Conservation (phyloP, 2,797 vertebrate species). For the Danio tinwini region DNA sequence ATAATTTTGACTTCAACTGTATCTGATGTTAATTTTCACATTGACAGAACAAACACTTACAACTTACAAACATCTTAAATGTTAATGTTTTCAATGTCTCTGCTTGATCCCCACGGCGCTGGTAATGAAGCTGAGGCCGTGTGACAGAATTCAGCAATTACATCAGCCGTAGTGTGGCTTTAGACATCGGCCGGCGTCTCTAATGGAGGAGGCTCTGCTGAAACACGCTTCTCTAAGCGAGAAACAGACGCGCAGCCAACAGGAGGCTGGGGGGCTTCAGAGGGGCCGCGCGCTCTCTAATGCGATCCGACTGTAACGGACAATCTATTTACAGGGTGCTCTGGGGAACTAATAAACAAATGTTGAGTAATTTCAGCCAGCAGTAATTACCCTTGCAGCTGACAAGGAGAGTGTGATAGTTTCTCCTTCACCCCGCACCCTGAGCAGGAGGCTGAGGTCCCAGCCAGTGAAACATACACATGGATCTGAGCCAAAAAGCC, state of each 20-base stretch:
- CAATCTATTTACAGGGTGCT: conserved; percentile 99
- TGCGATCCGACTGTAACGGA: conserved; percentile 99
- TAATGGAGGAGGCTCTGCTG: conserved; percentile 98
- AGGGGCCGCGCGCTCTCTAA: conserved; percentile 81
- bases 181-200: conserved; percentile 88
- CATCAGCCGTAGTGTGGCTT: conserved; percentile 84
- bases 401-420: conserved; percentile 99
- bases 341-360: conserved; percentile 99
- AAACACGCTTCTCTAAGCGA: conserved; percentile 95
- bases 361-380: conserved; percentile 99
- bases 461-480: conserved; percentile 79
- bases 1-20: too few species aligned
- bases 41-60: not conserved
- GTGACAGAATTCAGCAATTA: conserved; percentile 83
- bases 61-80: not conserved
- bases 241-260: conserved; percentile 97
- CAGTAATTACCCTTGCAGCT: conserved; percentile 99
- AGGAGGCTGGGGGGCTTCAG: conserved; percentile 83
- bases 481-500: conserved; percentile 91
- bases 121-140: conserved; percentile 83
- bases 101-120: conserved; percentile 27
- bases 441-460: conserved; percentile 62
- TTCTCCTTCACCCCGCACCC: conserved; percentile 99
- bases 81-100: conserved; percentile 16
- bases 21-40: not conserved